phyloP scores from a whole-genome alignment of 1,140 invertebrate genomes.

The Cataglyphis hispanica region DNA sequence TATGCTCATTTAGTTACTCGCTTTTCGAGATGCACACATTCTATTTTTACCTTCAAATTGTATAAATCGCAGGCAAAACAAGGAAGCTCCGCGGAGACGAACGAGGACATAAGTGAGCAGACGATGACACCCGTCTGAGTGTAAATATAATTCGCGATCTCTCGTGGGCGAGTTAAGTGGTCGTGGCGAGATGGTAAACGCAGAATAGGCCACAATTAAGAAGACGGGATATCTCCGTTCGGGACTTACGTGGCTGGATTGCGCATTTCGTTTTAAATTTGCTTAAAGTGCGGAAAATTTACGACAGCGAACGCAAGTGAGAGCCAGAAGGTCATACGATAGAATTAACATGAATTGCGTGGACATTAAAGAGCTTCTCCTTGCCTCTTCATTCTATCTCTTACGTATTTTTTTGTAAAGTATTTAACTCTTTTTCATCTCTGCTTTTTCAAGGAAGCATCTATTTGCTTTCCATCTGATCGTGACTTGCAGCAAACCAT shows the following conservation, averaged over 20 bases:
- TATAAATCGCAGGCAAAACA: conserved; percentile 18
- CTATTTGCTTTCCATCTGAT: conserved; percentile 11
- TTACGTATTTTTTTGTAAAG: neutral
- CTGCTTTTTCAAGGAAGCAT: neutral
- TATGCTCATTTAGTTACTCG: no score
- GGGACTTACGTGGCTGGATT: conserved; percentile 46
- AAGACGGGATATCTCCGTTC: conserved; percentile 50
- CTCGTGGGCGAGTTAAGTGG: conserved; percentile 75
- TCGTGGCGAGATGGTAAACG: conserved; percentile 66
- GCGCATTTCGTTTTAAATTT: conserved; percentile 67
- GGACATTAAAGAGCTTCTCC: neutral
- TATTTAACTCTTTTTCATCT: neutral
- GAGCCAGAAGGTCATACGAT: conserved; percentile 28
- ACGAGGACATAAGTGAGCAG: conserved; percentile 23
- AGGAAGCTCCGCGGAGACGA: neutral
- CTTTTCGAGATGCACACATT: neutral
- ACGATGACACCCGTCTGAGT: conserved; percentile 65
- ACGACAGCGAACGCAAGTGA: neutral
- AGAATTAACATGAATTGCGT: conserved; percentile 58
- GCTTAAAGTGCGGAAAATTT: conserved; percentile 56
- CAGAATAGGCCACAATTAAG: conserved; percentile 76
- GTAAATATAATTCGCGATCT: conserved; percentile 75
- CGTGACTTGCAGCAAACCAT: neutral
- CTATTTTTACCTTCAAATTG: conserved; percentile 7
- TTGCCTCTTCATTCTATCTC: neutral